Conservation (phyloP, 2,113 vertebrate genomes). For the Pitta sordida region DNA sequence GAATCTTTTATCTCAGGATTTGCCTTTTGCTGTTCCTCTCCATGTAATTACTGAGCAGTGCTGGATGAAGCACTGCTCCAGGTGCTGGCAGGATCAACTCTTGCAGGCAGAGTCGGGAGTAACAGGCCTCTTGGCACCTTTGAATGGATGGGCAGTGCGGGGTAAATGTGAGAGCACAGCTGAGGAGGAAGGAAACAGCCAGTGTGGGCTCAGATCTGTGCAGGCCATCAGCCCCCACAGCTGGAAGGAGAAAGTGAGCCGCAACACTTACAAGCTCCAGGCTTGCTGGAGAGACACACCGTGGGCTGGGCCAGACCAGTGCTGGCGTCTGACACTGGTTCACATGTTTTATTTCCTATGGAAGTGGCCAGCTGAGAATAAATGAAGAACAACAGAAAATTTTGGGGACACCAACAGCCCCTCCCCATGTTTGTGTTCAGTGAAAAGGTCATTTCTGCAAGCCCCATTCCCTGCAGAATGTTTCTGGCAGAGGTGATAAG, state of each 20-base stretch:
- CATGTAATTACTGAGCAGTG: background rate
- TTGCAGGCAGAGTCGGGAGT: fast-evolving
- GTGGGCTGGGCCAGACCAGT: background rate
- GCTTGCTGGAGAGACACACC: background rate
- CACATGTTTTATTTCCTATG: background rate
- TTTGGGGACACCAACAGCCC: background rate
- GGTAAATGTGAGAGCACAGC: background rate
- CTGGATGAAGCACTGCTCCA: fast-evolving
- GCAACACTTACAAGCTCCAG: background rate
- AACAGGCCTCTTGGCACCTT: background rate
- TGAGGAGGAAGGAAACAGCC: background rate
- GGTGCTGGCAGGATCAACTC: background rate
- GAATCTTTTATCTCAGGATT: background rate
- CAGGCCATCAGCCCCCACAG: background rate
- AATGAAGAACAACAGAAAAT: background rate
- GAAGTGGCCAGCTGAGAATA: background rate
- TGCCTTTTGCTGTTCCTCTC: background rate
- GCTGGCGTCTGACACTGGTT: background rate
- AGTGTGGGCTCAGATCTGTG: background rate
- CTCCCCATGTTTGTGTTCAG: background rate
- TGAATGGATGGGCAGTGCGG: fast-evolving
- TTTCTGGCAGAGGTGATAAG: background rate
- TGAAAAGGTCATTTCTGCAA: background rate
- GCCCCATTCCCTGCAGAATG: background rate
- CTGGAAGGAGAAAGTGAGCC: background rate